Evolutionary conservation across 2,797 vertebrate genomes (phyloP).

Genomic region (Xiphorhynchus erythropygius): DNA sequence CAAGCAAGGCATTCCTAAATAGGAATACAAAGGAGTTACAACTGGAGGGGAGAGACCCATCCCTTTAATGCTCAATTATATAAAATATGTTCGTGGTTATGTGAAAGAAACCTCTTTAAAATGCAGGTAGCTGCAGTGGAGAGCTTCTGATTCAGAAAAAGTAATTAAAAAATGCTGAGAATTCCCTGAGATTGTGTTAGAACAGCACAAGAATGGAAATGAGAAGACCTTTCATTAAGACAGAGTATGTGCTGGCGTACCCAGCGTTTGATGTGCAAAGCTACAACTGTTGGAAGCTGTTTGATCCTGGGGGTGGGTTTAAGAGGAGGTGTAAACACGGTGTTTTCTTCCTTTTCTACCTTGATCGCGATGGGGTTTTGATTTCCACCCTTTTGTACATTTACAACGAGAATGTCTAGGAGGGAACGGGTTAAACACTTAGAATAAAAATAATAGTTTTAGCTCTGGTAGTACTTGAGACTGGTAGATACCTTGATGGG

Average conservation of each 20-base stretch:
- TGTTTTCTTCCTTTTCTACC: neutral
- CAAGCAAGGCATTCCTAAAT: slow-evolving; percentile 73
- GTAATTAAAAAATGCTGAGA: neutral
- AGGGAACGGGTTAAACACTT: neutral
- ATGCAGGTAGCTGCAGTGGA: slow-evolving; percentile 9
- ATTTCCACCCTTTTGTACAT: neutral
- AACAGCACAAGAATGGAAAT: neutral
- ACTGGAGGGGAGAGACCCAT: slow-evolving; percentile 46
- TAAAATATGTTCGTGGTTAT: neutral
- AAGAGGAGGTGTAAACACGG: accelerated
- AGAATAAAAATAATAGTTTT: neutral
- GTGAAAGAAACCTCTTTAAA: neutral
- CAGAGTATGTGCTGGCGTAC: neutral
- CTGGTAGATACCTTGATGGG: neutral
- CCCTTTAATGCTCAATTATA: slow-evolving; percentile 16
- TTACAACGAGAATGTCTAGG: neutral
- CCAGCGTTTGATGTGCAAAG: neutral
- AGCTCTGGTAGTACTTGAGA: neutral
- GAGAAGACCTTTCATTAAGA: neutral
- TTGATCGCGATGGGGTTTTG: neutral
- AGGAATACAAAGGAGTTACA: slow-evolving; percentile 71
- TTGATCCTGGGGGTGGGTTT: neutral
- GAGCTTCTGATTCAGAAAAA: neutral
- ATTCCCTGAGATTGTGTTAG: neutral
- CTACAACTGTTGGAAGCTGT: neutral